Conservation (phyloP, 2,797 vertebrate species). For the Macrochelys suwanniensis region DNA sequence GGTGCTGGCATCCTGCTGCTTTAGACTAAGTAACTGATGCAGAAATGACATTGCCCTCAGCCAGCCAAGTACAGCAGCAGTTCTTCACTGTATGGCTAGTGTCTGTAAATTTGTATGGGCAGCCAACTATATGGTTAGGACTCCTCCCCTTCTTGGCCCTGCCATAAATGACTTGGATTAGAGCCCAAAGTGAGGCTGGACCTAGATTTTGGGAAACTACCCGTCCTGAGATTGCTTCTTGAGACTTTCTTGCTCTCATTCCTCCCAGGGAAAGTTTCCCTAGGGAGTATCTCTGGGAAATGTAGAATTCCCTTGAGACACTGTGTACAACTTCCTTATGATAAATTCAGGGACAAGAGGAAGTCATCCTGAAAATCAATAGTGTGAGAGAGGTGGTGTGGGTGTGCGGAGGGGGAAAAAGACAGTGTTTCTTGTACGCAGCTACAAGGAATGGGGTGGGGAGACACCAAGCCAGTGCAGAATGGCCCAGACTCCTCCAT, state of each 20-base stretch:
- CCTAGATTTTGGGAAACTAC: not conserved
- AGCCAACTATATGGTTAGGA: not conserved
- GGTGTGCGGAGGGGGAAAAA: not conserved
- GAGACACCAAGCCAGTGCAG: not conserved
- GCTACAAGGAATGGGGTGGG: not conserved
- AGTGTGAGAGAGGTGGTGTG: not conserved
- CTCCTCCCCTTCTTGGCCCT: not conserved
- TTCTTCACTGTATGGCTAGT: not conserved
- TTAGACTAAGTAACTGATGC: not conserved
- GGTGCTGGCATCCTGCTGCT: not conserved
- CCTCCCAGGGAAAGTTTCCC: not conserved
- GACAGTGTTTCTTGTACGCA: not conserved
- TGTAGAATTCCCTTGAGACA: not conserved
- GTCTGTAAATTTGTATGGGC: not conserved
- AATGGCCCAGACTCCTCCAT: not conserved
- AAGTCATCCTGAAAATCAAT: not conserved
- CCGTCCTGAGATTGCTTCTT: not conserved
- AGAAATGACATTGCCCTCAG: accelerated
- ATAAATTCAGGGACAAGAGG: not conserved
- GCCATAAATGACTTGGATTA: not conserved
- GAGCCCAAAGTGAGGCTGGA: not conserved
- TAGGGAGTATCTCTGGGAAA: not conserved
- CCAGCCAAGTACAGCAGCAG: accelerated
- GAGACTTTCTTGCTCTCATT: not conserved
- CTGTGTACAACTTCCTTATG: not conserved